Conservation (phyloP, 1,140 invertebrate genomes). For the Drosophila suzukii region DNA sequence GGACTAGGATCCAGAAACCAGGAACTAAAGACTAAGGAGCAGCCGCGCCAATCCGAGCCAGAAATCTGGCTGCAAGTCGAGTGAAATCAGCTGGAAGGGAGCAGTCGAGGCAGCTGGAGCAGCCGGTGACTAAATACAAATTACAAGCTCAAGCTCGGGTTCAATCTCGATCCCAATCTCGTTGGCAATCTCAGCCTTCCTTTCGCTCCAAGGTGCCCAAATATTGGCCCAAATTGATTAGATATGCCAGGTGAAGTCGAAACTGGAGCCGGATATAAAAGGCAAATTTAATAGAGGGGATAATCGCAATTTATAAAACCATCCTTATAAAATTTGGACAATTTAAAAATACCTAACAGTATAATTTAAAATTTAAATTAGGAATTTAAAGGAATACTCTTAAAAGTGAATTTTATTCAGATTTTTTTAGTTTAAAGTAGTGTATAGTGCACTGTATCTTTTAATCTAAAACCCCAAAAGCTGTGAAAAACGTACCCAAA, state of each 20-base stretch:
- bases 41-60: slow-evolving; percentile 17
- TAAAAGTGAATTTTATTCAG: too few species aligned
- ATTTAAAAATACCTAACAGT: neutral
- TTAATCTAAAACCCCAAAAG: neutral
- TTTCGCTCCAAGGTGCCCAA: slow-evolving; percentile 45
- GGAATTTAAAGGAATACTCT: too few species aligned
- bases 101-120: slow-evolving; percentile 6
- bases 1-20: slow-evolving; percentile 1
- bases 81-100: slow-evolving; percentile 71
- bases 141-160: slow-evolving; percentile 57
- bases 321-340: neutral
- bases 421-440: neutral
- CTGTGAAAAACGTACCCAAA: neutral
- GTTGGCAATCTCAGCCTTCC: slow-evolving; percentile 12
- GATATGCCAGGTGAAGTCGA: slow-evolving; percentile 26
- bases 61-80: slow-evolving; percentile 56
- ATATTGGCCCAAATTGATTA: slow-evolving; percentile 70
- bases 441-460: neutral
- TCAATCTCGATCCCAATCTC: slow-evolving; percentile 20
- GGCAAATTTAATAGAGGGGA: neutral
- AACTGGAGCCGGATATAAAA: slow-evolving; percentile 6
- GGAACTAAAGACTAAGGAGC: slow-evolving; percentile 43
- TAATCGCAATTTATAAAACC: neutral
- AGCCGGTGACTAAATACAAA: slow-evolving; percentile 67
- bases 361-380: neutral